These are phyloP conservation scores for Solen grandis DNA, from an alignment of 1,140 invertebrate species.

Conservation along the genomic window DNA sequence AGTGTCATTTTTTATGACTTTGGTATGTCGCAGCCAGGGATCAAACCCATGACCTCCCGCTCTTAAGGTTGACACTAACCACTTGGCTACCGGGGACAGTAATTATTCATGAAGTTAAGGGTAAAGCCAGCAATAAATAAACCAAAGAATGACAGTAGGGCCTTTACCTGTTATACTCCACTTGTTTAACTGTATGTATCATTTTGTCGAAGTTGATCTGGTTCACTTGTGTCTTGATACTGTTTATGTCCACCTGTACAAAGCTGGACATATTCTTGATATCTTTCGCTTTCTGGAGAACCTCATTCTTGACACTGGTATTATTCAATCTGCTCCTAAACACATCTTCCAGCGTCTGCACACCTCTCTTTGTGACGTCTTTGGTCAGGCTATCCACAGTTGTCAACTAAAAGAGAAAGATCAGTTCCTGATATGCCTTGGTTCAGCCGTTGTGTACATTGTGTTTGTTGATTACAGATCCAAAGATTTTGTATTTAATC, in stretches of 20 bases:
- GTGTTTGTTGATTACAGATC: too few relatives aligned
- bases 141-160: too few relatives aligned
- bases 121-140: too few relatives aligned
- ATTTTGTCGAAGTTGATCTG: constrained; percentile 57
- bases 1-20: too few relatives aligned
- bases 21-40: too few relatives aligned
- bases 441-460: too few relatives aligned
- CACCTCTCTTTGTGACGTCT: constrained; percentile 44
- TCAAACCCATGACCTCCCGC: too few relatives aligned
- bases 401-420: constrained; percentile 51
- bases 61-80: too few relatives aligned
- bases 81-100: too few relatives aligned
- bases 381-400: constrained; percentile 54
- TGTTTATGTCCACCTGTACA: constrained; percentile 50
- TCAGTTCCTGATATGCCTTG: too few relatives aligned
- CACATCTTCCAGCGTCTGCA: constrained; percentile 48
- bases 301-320: constrained; percentile 42
- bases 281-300: constrained; percentile 43
- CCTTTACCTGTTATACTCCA: constrained; percentile 68
- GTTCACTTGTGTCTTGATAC: constrained; percentile 40
- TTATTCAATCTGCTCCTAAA: constrained; percentile 52
- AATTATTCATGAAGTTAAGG: too few relatives aligned
- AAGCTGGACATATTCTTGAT: constrained; percentile 54
- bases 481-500: too few relatives aligned
- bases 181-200: constrained; percentile 36